Evolutionary conservation across 1,140 invertebrate genomes (phyloP), one percentile per base, ranked within the genome.

Genomic region (Zophobas morio): DNA sequence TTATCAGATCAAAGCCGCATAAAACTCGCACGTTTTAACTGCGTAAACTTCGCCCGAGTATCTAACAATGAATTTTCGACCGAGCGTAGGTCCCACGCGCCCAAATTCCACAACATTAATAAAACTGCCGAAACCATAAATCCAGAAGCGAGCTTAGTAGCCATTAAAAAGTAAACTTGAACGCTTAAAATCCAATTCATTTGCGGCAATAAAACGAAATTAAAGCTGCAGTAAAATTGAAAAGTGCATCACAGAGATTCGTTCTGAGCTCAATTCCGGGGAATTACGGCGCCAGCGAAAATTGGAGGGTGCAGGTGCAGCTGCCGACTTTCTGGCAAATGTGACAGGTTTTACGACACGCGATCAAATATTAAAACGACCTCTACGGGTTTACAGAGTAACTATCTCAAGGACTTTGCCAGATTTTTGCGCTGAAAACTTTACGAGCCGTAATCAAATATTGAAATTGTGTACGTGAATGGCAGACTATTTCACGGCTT

Each of bases 241-340:
- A 60, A 60, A 36, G 56, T 60, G 35, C 34, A 60, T 51, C 49
- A 32, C 33, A 6, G 35, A 60, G 37, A 36, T 39, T 35, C 33
- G 33, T 60, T 39, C 34, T 32, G 54, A 6, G 34, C 54, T 57
- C 54, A 35, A 20, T 57, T 57, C 54, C 54, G 34, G 34, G 20
- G 34, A 57, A 57, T 57, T 57, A 57, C 34, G 6, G 49, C 6
- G 49, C 49, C n/a, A 54, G 53, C 37, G 56, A 60, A 60, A 60
- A 60, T 60, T 60, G 56, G 37, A 60, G 56, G 34, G 34, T 60
- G 56, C 56, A 60, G 56, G 56, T 60, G 56, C 56, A 37, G 56
- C 35, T 6, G 33, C 34, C 54, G 54, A 6, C 54, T 33, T 8
- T 3, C 3, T 46, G 20, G 42, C 42, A 46, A 8, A 57, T 60